These are phyloP conservation scores for Noctilio leporinus DNA, from an alignment of 2,113 vertebrate genomes.

Conservation along the genomic window DNA sequence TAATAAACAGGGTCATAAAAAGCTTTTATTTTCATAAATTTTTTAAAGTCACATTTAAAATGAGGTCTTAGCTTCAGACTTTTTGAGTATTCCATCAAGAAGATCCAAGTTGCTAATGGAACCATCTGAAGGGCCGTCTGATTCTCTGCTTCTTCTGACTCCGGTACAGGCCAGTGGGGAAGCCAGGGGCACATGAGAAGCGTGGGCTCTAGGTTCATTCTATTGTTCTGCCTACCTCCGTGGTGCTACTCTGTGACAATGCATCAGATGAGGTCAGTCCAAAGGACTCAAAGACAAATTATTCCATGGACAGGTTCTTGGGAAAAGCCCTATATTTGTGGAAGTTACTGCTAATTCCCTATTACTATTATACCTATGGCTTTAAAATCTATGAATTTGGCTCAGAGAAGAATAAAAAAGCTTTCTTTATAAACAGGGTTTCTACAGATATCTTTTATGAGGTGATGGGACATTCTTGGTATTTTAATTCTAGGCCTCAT, in stretches of 20 bases:
- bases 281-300: background rate
- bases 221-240: no score
- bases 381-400: background rate
- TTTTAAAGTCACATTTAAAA: background rate
- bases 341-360: background rate
- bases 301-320: background rate
- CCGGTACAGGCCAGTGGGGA: background rate
- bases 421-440: background rate
- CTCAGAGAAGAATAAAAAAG: background rate
- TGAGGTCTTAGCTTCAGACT: background rate
- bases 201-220: accelerated
- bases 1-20: no score
- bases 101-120: background rate
- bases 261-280: background rate
- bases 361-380: background rate
- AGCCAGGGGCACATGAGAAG: background rate
- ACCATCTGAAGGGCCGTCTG: background rate
- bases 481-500: background rate
- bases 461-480: background rate
- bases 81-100: background rate
- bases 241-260: background rate
- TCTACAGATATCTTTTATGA: conserved; percentile 18
- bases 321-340: background rate
- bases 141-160: background rate
- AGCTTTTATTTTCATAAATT: no score